phyloP scores from a whole-genome alignment of 2,888 invertebrate species.

The Oligia latruncula region DNA sequence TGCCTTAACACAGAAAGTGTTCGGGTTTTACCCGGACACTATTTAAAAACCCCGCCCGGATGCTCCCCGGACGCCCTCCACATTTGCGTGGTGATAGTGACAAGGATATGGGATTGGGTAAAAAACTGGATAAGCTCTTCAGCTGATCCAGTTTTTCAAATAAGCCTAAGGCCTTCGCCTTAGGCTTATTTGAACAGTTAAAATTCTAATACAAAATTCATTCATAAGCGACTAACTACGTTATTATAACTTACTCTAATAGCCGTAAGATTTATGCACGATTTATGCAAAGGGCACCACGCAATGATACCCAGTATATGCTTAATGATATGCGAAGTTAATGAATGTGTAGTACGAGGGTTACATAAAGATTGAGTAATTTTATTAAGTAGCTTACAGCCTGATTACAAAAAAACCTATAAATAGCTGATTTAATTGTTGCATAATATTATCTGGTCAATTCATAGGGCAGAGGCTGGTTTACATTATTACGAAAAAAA shows the following conservation, averaged over 20 bases:
- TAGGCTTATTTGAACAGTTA: background rate
- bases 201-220: background rate
- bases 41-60: too few relatives aligned
- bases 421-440: conserved; percentile 3
- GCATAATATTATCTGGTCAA: background rate
- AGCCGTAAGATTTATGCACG: conserved; percentile 13
- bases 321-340: background rate
- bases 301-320: background rate
- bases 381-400: background rate
- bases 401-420: conserved; percentile 2
- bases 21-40: too few relatives aligned
- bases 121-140: too few relatives aligned
- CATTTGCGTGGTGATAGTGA: background rate
- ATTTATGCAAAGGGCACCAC: conserved; percentile 26
- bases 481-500: too few relatives aligned
- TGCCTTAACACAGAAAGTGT: too few relatives aligned
- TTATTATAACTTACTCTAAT: background rate
- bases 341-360: conserved; percentile 1
- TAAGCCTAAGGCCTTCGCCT: too few relatives aligned
- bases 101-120: background rate
- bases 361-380: conserved; percentile 17
- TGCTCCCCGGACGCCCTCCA: too few relatives aligned
- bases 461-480: background rate
- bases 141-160: background rate
- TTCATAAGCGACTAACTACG: conserved; percentile 1